These are phyloP conservation scores for Danio tinwini DNA, from an alignment of 2,797 vertebrate genomes.

Conservation along the genomic window DNA sequence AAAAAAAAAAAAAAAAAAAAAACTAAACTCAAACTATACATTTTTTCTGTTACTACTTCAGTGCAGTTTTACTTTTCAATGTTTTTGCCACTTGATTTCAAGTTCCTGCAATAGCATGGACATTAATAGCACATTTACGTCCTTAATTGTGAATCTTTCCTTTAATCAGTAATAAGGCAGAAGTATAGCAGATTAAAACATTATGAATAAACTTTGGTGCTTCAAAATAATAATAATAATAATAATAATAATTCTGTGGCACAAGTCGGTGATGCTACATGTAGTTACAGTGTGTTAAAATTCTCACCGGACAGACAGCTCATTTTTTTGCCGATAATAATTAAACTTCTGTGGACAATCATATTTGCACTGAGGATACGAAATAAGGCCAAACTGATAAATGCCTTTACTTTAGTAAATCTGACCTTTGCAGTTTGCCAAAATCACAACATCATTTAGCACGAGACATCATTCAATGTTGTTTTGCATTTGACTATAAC, in stretches of 20 bases:
- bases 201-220: neutral
- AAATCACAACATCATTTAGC: neutral
- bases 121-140: neutral
- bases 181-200: neutral
- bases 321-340: neutral
- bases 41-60: neutral
- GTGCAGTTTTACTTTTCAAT: neutral
- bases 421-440: conserved; percentile 7
- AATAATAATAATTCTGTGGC: conserved; percentile 14
- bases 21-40: no score
- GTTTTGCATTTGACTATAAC: conserved; percentile 23
- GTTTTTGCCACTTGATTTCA: conserved; percentile 1
- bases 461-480: conserved; percentile 8
- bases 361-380: neutral
- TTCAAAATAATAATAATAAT: neutral
- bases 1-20: neutral
- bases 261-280: conserved; percentile 41
- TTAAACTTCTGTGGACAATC: conserved; percentile 5
- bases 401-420: conserved; percentile 6
- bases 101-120: neutral
- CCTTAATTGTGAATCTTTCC: neutral
- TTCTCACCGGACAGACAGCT: conserved; percentile 16
- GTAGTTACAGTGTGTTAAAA: neutral
- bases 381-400: neutral
- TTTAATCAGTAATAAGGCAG: conserved; percentile 10